These are phyloP conservation scores for Nannoperca obscura DNA, from an alignment of 2,797 vertebrate genomes.

Conservation along the genomic window DNA sequence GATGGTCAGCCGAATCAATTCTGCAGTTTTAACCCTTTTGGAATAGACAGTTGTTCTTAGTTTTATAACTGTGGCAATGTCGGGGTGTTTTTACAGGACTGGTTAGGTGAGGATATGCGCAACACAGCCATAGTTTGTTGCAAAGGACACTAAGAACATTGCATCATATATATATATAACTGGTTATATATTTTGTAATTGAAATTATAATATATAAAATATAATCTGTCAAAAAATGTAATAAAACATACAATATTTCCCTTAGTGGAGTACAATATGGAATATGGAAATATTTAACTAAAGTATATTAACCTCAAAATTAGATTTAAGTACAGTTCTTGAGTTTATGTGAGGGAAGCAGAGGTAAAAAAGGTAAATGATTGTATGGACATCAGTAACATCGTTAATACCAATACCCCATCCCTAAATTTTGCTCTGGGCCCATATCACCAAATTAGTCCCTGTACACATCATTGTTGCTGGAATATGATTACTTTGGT, in stretches of 20 bases:
- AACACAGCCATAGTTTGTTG: neutral
- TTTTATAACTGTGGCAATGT: neutral
- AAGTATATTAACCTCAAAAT: too few species aligned
- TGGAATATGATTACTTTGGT: neutral
- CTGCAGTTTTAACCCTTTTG: neutral
- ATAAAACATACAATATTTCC: too few species aligned
- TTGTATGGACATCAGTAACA: too few species aligned
- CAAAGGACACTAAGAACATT: neutral
- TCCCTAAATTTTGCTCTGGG: too few species aligned
- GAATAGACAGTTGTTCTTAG: neutral
- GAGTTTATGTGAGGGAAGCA: too few species aligned
- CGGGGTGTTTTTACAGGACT: neutral
- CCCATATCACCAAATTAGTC: neutral
- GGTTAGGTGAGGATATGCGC: neutral
- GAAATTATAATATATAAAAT: neutral
- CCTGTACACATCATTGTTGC: neutral
- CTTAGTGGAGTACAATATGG: too few species aligned
- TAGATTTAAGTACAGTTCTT: too few species aligned
- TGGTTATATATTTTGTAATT: neutral
- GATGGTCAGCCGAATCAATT: neutral
- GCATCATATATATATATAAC: neutral
- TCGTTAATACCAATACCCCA: neutral
- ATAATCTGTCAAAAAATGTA: neutral
- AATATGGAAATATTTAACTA: too few species aligned
- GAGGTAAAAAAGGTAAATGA: too few species aligned